Evolutionary conservation across 2,113 vertebrate species (phyloP), one percentile per base, ranked within the genome.

Genomic region (Toxostoma redivivum): DNA sequence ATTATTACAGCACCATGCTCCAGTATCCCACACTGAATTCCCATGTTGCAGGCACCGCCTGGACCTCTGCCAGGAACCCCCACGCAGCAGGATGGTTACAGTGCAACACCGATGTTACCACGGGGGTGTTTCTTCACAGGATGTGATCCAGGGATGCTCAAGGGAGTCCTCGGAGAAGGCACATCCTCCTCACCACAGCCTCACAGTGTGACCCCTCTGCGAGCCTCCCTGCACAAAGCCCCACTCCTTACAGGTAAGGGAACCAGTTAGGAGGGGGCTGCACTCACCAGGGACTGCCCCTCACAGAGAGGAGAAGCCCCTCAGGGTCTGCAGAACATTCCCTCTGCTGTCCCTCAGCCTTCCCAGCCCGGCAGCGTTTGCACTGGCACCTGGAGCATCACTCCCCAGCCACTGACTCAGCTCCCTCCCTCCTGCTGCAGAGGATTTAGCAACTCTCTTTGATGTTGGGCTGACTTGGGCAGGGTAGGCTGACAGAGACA

Each of bases 31-130:
- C 0, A 0, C 37, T 21, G 48, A 54, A 65, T 72, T 85, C 66
- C 78, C 37, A 42, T 0, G 0, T 45, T 67, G 54, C 62, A 85
- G 62, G 57, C 24, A 10, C 22, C n/a, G 17, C 57, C 53, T 2
- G 0, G 23, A 11, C 5, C 1, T 7, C 53, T 3, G 4, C 15
- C 7, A 10, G 40, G 78, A 92, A 9, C 10, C 48, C 38, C 50
- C 10, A 0, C 0, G 1, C 23, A 80, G 53, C 7, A 92, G 25
- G 18, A 15, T 42, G 48, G 70, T 30, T 11, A 27, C 0, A 7
- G 67, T 2, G 0, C 0, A 2, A 60, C 40, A 44, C 21, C 0
- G 0, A 9, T 1, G 2, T 10, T 57, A 28, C 28, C 50, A 35
- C 25, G 15, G 28, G 20, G 27, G 3, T 28, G 23, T n/a, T 82